Evolutionary conservation across 2,888 invertebrate genomes (phyloP).

Genomic region (Hirtodrosophila histrioides): DNA sequence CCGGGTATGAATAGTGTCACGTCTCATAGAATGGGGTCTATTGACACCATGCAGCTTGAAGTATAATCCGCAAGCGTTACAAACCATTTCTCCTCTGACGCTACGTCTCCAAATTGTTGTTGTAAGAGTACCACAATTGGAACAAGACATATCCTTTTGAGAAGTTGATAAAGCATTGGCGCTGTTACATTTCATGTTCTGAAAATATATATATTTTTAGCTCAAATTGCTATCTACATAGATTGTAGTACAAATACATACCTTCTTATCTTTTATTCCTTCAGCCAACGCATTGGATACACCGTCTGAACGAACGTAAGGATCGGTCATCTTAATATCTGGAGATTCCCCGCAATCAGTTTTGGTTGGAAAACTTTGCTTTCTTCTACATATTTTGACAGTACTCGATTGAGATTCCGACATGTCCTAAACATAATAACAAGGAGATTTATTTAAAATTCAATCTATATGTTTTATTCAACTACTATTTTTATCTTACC

Average conservation of each 20-base stretch:
- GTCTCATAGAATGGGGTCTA: conserved; percentile 96
- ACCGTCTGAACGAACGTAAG: conserved; percentile 49
- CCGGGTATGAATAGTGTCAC: conserved; percentile 97
- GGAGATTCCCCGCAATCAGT: conserved; percentile 70
- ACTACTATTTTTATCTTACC: conserved; percentile 58
- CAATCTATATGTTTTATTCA: neutral
- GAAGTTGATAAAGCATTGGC: conserved; percentile 62
- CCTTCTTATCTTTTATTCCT: conserved; percentile 73
- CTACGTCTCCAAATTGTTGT: conserved; percentile 99
- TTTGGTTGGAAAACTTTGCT: conserved; percentile 91
- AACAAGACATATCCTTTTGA: conserved; percentile 92
- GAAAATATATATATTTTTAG: neutral
- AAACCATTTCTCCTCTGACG: conserved; percentile 98
- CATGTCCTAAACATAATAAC: conserved; percentile 59
- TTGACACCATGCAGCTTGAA: conserved; percentile 98
- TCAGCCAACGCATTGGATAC: conserved; percentile 46
- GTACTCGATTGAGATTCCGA: conserved; percentile 68
- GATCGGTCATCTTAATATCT: conserved; percentile 49
- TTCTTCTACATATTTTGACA: conserved; percentile 87
- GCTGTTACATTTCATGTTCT: conserved; percentile 64
- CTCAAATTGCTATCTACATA: neutral
- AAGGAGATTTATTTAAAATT: conserved; percentile 6
- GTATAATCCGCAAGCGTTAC: conserved; percentile 99
- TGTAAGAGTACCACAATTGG: conserved; percentile 98
- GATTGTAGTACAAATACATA: conserved; percentile 9